Evolutionary conservation across 2,888 invertebrate species (phyloP).

Genomic region (Dynastes hyllus): DNA sequence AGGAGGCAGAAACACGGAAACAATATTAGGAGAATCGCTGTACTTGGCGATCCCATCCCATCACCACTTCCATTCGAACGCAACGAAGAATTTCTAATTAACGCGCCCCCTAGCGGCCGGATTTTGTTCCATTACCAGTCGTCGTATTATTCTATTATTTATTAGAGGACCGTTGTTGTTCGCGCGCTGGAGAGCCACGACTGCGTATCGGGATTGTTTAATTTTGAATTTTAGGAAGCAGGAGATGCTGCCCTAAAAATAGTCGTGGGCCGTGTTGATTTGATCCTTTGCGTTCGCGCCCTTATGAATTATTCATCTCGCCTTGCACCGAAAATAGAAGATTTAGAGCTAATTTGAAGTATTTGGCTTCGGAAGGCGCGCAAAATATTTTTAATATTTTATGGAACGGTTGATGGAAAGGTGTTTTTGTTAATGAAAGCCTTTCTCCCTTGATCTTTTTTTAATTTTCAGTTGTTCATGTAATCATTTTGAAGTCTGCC

Average conservation of each 20-base stretch:
- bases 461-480: no score
- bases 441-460: no score
- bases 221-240: not conserved
- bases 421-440: no score
- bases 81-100: constrained; percentile 18
- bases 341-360: no score
- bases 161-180: not conserved
- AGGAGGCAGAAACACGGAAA: not conserved
- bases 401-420: no score
- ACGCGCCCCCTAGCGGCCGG: not conserved
- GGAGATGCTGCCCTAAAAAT: not conserved
- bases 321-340: no score
- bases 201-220: not conserved
- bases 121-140: constrained; percentile 3
- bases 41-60: no score
- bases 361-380: no score
- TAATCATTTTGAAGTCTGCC: no score
- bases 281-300: not conserved
- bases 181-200: not conserved
- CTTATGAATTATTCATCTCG: no score
- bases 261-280: not conserved
- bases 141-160: constrained; percentile 10
- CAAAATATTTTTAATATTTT: no score
- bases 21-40: constrained; percentile 12
- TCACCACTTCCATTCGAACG: not conserved